Base-by-base conservation (phyloP, 2,888 invertebrate genomes). In the Mechanitis mazaeus region DNA sequence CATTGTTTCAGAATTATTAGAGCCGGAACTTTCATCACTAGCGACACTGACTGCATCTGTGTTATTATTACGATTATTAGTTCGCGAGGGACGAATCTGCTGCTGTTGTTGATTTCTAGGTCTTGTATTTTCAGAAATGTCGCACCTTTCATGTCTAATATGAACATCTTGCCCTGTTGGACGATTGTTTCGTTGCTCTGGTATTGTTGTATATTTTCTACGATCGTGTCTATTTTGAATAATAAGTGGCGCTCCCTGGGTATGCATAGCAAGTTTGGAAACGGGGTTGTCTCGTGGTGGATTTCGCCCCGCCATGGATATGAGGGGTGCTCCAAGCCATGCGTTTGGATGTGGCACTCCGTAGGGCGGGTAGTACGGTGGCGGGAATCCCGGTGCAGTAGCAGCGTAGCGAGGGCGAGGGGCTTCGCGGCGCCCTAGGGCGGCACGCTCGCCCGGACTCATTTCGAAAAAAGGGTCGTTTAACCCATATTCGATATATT, bases 241-340 rank as follows among this genome's bases (percentile, higher is more conserved):
- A 70, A 96, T 95, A 66, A 96, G 90, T n/a, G 96, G 96, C 54
- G 94, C 95, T 54, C 96, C 96, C 79, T 95, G 95, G 4, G 95
- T 95, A 81, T 96, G 96, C 75, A 95, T 94, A 12, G 95, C 95
- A 67, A 96, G 84, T 72, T 94, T 93, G 9, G 95, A 93, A 67
- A 96, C 92, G 54, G 93, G 92, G 69, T 92, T 89, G 70, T 83
- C 83, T 66, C 90, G 80, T 60, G 78, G 78, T 69, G 87, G 91
- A 67, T 92, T 89, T 56, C 92, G 91, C 76, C 93, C 92, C 67
- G 94, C 93, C 89, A 95, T 95, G 57, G 95, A 95, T 79, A 96
- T 94, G 68, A 96, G 91, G 55, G 96, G 96, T 76, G 95, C 94
- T 68, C 95, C 95, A 45, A 95, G 93, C 94, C 95, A 96, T 67